A percentile compares a stretch with the other conserved stretches of the same genome.
Conservation (phyloP, 2,888 invertebrate genomes). For the Hirtodrosophila trivittata region DNA sequence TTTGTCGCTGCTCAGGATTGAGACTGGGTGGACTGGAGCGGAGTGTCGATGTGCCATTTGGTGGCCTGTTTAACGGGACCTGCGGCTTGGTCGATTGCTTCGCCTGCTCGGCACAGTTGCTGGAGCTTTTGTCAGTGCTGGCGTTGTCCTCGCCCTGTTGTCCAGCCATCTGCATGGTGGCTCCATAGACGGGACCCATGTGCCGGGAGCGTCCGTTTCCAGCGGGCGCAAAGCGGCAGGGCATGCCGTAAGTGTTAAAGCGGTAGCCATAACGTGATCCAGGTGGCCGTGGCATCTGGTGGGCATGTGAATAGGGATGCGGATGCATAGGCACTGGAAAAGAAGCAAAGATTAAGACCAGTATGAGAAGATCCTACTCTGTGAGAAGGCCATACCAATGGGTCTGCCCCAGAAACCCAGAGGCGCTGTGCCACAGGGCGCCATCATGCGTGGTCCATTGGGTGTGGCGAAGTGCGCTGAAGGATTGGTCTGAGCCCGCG, state of each 20-base stretch:
- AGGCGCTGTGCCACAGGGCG: slow-evolving; percentile 6
- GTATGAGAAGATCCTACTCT: too few species aligned
- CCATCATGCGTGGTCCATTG: slow-evolving; percentile 27
- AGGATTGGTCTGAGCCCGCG: background rate
- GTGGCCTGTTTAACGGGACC: background rate
- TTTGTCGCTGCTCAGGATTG: too few species aligned
- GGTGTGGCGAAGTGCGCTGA: background rate
- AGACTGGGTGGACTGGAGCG: too few species aligned
- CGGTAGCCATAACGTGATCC: slow-evolving; percentile 27
- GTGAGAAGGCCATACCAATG: slow-evolving; percentile 50
- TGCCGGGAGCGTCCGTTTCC: slow-evolving; percentile 25
- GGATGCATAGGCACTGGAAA: slow-evolving; percentile 36
- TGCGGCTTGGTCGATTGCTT: background rate
- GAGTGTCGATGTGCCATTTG: background rate
- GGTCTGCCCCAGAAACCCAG: slow-evolving; percentile 33
- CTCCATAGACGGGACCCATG: background rate
- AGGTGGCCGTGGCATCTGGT: slow-evolving; percentile 19
- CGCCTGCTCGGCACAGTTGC: background rate
- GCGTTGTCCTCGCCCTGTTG: slow-evolving; percentile 1
- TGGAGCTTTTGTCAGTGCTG: slow-evolving; percentile 2
- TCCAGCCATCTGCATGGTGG: background rate
- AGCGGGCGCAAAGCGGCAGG: slow-evolving; percentile 25
- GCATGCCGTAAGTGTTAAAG: slow-evolving; percentile 24
- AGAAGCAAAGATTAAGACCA: background rate
- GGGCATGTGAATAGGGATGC: slow-evolving; percentile 14